These are phyloP conservation scores for Acanthosepion esculentum DNA, from an alignment of 2,888 invertebrate genomes.

Conservation along the genomic window DNA sequence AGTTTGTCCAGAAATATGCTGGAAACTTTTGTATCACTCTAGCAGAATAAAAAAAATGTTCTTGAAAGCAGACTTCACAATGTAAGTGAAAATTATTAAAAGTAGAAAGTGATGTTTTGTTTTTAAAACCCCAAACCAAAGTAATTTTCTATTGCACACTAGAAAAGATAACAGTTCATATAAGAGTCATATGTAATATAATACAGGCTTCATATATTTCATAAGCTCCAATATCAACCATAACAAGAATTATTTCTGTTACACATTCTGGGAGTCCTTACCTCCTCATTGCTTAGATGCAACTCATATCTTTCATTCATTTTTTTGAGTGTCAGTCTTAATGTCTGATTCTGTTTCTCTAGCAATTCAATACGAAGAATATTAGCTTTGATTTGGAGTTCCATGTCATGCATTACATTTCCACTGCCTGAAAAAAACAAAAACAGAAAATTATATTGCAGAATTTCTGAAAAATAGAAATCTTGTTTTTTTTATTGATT, in stretches of 20 bases:
- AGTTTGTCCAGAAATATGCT: not conserved
- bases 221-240: not conserved
- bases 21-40: not conserved
- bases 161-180: not conserved
- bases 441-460: not conserved
- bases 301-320: conserved; percentile 1
- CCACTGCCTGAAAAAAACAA: conserved; percentile 65
- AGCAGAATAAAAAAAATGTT: not conserved
- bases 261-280: not conserved
- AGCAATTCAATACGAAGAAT: conserved; percentile 68
- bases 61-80: not conserved
- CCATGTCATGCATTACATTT: conserved; percentile 73
- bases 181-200: not conserved
- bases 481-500: not conserved
- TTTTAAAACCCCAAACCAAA: not conserved
- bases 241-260: not conserved
- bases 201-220: not conserved
- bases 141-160: not conserved
- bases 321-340: conserved; percentile 52
- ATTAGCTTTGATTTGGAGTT: conserved; percentile 74
- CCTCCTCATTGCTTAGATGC: not conserved
- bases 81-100: not conserved
- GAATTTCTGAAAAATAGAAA: not conserved
- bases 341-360: conserved; percentile 70
- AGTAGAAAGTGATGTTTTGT: not conserved